These are phyloP conservation scores for Dryas iulia DNA, from an alignment of 1,140 invertebrate genomes.

Conservation along the genomic window DNA sequence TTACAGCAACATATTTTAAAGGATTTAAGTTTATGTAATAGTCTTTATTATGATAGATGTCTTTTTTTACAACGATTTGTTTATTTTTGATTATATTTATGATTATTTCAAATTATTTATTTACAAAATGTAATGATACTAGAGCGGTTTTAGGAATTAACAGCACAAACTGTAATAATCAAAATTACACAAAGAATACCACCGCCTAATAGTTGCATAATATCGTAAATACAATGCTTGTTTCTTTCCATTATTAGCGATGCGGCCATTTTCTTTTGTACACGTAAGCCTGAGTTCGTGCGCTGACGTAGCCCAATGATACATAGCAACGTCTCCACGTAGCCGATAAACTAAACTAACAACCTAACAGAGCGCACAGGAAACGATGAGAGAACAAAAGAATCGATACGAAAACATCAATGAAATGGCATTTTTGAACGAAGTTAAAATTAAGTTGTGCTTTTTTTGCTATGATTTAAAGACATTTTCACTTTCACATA, in stretches of 20 bases:
- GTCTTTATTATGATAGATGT: no score
- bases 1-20: neutral
- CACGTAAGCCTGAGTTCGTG: conserved; percentile 57
- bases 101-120: neutral
- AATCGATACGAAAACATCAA: conserved; percentile 56
- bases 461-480: no score
- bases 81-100: neutral
- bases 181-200: neutral
- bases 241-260: conserved; percentile 33
- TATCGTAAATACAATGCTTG: conserved; percentile 10
- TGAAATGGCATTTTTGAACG: conserved; percentile 15
- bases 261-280: conserved; percentile 68
- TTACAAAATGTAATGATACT: neutral
- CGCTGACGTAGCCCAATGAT: conserved; percentile 59
- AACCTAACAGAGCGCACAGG: conserved; percentile 48
- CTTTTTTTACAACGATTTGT: no score
- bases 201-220: neutral
- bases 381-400: conserved; percentile 62
- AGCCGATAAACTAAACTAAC: conserved; percentile 61
- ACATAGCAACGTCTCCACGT: conserved; percentile 59
- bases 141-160: neutral
- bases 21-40: neutral
- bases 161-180: neutral
- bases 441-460: neutral
- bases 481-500: neutral